phyloP scores from a whole-genome alignment of 2,113 vertebrate genomes.

The Geococcyx californianus region DNA sequence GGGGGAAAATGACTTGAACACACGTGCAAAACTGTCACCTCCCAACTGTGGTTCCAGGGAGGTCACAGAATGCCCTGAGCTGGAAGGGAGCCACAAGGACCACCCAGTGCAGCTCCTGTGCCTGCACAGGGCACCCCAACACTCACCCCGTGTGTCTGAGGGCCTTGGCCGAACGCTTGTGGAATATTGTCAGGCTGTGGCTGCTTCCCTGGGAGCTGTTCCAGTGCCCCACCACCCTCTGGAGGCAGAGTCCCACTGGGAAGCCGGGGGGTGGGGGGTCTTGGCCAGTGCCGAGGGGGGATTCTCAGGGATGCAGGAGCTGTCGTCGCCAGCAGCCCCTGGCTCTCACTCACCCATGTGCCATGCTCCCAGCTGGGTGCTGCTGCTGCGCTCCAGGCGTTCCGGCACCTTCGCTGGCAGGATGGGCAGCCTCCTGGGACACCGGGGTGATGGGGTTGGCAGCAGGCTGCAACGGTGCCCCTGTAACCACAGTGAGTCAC shows the following conservation, averaged over 20 bases:
- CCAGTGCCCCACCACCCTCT: no score
- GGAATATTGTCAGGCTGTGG: no score
- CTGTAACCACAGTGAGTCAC: background rate
- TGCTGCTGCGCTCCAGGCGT: rapidly evolving
- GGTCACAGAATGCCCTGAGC: background rate
- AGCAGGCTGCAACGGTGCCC: background rate
- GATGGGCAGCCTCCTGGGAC: background rate
- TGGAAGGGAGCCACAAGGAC: no score
- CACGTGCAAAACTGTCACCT: background rate
- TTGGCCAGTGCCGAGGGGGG: background rate
- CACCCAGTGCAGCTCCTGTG: no score
- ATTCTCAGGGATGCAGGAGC: background rate
- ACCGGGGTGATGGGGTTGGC: background rate
- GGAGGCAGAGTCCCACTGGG: no score
- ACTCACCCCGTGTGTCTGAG: no score
- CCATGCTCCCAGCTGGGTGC: rapidly evolving
- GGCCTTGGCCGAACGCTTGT: no score
- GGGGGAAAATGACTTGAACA: background rate
- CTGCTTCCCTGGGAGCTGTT: no score
- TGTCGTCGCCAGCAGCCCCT: rapidly evolving
- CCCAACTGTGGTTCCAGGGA: rapidly evolving
- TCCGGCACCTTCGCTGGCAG: background rate
- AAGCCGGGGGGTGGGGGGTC: background rate
- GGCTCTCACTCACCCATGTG: background rate
- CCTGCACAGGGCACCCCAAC: no score